phyloP scores from a whole-genome alignment of 1,140 invertebrate genomes.

The Sweltsa coloradensis region DNA sequence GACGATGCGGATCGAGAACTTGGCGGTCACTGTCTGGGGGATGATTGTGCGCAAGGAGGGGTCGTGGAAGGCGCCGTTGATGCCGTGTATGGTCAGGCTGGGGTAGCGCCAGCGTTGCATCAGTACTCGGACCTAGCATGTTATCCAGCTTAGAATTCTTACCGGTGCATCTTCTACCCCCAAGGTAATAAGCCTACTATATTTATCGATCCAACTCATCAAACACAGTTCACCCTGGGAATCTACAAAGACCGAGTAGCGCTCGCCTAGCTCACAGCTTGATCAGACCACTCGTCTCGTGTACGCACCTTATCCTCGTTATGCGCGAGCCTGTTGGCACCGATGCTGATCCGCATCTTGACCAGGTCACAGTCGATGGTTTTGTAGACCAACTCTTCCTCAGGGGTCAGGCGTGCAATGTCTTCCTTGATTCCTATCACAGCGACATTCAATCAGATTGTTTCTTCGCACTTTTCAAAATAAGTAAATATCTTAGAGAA shows the following conservation, averaged over 20 bases:
- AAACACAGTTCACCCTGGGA: too few species aligned
- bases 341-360: constrained; percentile 63
- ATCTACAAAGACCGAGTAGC: too few species aligned
- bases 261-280: too few species aligned
- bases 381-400: constrained; percentile 68
- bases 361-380: constrained; percentile 82
- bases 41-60: constrained; percentile 47
- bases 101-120: constrained; percentile 45
- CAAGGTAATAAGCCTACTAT: too few species aligned
- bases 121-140: constrained; percentile 35
- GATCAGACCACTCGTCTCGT: too few species aligned
- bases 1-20: constrained; percentile 53
- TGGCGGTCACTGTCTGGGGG: constrained; percentile 45
- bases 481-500: too few species aligned
- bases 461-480: too few species aligned
- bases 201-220: too few species aligned
- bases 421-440: constrained; percentile 69
- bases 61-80: constrained; percentile 49
- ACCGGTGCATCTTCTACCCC: too few species aligned
- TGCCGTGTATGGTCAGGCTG: constrained; percentile 43
- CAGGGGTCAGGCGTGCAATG: constrained; percentile 56
- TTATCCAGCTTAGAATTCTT: too few species aligned
- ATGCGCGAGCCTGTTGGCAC: constrained; percentile 55
- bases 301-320: constrained; percentile 57
- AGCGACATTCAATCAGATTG: too few species aligned